Evolutionary conservation across 2,113 vertebrate species (phyloP).

Genomic region (Tympanuchus pallidicinctus): DNA sequence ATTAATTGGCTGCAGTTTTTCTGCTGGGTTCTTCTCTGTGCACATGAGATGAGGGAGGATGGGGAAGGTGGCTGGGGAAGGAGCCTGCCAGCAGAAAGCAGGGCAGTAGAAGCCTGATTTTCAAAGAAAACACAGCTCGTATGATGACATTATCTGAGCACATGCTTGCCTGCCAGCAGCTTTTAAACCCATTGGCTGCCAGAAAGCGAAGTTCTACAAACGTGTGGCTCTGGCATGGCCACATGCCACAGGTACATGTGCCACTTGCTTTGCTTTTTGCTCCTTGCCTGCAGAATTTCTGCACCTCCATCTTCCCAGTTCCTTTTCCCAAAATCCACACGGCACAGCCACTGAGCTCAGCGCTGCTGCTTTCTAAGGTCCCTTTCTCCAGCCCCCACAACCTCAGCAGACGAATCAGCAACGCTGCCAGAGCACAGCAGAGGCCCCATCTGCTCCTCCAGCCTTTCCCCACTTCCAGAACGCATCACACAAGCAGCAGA

Average conservation of each 20-base stretch:
- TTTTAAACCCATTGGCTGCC: not conserved
- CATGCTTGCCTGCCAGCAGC: constrained; percentile 3
- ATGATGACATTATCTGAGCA: not conserved
- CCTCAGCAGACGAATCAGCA: not conserved
- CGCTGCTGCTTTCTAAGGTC: not conserved
- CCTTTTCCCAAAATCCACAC: not conserved
- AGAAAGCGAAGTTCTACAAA: not conserved
- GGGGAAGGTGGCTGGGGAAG: not conserved
- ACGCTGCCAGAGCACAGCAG: not conserved
- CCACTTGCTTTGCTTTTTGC: not conserved
- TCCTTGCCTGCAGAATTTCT: not conserved
- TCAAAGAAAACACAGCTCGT: constrained; percentile 22
- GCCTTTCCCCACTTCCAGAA: not conserved
- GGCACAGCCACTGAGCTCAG: not conserved
- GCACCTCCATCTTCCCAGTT: not conserved
- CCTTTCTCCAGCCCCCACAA: not conserved
- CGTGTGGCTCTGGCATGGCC: not conserved
- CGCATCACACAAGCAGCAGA: not conserved
- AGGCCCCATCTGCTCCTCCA: not conserved
- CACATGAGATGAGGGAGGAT: not conserved
- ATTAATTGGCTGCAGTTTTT: constrained; percentile 51
- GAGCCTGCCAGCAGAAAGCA: not conserved
- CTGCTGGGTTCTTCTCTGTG: not conserved
- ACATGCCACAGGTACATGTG: not conserved
- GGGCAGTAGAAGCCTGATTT: not conserved